Evolutionary conservation across 2,888 invertebrate species (phyloP), one percentile per base, ranked within the genome.

Genomic region (Conchocele bisecta): DNA sequence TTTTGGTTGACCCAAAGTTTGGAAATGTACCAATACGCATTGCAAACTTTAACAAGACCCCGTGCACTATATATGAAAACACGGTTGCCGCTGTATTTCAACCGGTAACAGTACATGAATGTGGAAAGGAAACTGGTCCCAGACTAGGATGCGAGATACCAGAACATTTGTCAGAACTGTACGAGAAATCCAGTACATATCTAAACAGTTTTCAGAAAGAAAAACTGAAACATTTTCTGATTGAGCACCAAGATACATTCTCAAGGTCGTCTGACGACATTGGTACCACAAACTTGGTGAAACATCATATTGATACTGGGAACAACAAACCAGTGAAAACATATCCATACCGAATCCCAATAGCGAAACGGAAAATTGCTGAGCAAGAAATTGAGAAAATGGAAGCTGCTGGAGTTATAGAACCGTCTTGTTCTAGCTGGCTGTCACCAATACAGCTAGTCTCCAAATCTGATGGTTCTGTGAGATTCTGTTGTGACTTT

Each of bases 401-500:
- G 67, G 56, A 44, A 20, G 65, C 59, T 9, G 46, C 58, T 29
- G 53, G 57, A 26, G 48, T 64, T 24, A 58, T 64, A 22, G 70
- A 70, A 22, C n/a, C n/a, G n/a, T n/a, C n/a, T n/a, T n/a, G n/a
- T n/a, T n/a, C n/a, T 58, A 75, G 74, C 3, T 78, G 78, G 68
- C 61, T 60, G 39, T 54, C 68, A 7, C 66, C 72, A 0, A 60
- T 81, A 26, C 78, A 79, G 2, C 58, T 66, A n/a, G 70, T 76
- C 3, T 58, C 29, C n/a, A 80, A 80, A 51, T 37, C 76, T 22
- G 69, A 72, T 57, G 57, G 57, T 0, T 54, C 64, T 2, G 48
- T 73, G 17, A 39, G 79, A 31, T 73, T 80, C 37, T 77, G 72
- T 51, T 58, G 72, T 37, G 73, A 79, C 39, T 77, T 54, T 51